These are phyloP conservation scores for Plecturocebus donacophilus DNA, from an alignment of 2,113 vertebrate species.

Conservation along the genomic window DNA sequence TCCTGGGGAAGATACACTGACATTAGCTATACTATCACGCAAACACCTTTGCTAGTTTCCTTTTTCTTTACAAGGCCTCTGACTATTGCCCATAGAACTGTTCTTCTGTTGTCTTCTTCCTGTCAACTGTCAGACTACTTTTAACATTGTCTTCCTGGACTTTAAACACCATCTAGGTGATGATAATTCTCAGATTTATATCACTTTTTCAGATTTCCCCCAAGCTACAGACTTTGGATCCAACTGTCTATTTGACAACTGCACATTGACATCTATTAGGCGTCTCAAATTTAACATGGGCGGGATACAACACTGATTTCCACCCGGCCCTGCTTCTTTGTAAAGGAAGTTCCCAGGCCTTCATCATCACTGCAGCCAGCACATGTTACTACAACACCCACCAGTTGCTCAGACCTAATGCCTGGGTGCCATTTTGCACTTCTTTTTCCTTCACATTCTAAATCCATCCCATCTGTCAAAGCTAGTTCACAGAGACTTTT, in stretches of 20 bases:
- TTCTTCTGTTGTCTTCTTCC: background rate
- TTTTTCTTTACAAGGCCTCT: background rate
- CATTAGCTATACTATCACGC: no score
- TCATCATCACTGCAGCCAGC: background rate
- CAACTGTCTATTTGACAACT: background rate
- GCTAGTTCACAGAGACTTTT: background rate
- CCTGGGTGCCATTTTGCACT: background rate
- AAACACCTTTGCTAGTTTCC: background rate
- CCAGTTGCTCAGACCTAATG: background rate
- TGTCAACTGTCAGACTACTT: background rate
- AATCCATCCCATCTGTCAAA: background rate
- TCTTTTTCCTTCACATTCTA: background rate
- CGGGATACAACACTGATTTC: background rate
- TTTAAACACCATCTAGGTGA: background rate
- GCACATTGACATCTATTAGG: rapidly evolving
- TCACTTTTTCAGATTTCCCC: background rate
- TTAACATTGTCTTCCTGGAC: background rate
- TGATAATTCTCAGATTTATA: background rate
- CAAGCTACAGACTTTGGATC: background rate
- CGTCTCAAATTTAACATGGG: background rate
- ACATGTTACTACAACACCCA: rapidly evolving
- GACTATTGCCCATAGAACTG: background rate
- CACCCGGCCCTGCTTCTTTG: background rate
- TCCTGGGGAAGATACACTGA: background rate
- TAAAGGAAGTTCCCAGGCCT: background rate